Percentiles rank a stretch among this genome's conserved stretches.
Conservation (phyloP, 1,140 invertebrate genomes). For the Dermatophagoides farinae region DNA sequence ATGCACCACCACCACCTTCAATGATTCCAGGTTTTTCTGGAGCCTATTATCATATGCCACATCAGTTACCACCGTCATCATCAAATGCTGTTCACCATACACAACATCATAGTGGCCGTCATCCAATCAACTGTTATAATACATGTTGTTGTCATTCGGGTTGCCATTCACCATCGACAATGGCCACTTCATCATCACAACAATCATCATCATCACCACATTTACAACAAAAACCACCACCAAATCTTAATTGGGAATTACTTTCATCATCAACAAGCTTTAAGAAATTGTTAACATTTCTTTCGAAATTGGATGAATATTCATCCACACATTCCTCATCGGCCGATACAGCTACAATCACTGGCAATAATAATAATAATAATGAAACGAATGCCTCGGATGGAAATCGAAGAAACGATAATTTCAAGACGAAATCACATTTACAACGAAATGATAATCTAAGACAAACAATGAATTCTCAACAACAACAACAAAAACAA, state of each 20-base stretch:
- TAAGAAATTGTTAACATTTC: not conserved
- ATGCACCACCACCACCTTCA: not conserved
- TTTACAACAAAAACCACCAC: not conserved
- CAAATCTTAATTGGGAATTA: slow-evolving; percentile 2
- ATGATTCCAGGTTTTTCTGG: not conserved
- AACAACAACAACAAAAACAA: no score
- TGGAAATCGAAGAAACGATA: no score
- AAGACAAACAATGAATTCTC: no score
- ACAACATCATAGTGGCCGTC: not conserved
- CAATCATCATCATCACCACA: not conserved
- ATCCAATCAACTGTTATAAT: not conserved
- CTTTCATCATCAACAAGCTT: not conserved
- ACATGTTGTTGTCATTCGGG: slow-evolving; percentile 2
- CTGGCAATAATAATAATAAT: not conserved
- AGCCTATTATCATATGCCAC: not conserved
- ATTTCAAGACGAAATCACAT: no score
- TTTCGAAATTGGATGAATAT: not conserved
- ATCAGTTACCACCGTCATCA: not conserved
- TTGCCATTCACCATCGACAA: not conserved
- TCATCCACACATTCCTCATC: not conserved
- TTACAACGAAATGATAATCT: no score
- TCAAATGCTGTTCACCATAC: not conserved
- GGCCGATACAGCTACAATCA: not conserved
- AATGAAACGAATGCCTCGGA: not conserved
- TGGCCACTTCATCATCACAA: not conserved